Base-by-base conservation (phyloP, 2,888 invertebrate genomes). In the Melolontha melolontha region DNA sequence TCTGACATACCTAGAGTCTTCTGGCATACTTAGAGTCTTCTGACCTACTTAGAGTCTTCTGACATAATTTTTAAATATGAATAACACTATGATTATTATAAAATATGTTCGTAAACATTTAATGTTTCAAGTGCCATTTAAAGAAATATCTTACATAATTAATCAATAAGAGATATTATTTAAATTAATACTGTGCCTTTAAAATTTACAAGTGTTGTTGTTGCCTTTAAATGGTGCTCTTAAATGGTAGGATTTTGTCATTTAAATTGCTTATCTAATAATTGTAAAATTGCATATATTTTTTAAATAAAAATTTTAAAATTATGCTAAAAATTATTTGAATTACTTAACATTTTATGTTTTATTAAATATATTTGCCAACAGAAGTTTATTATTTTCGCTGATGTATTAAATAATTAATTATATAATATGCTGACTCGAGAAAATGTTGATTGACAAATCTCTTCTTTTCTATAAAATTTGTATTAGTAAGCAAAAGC, bases 201-300 rank as follows among this genome's bases (percentile, higher is more conserved):
- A 34, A 34, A 6, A 8, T 34, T 49, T 17, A 47, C 16, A 14
- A 1, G 16, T 49, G 7, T 49, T 49, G 16, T 12, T 12, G 16
- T 16, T 49, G 49, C 49, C 49, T 49, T 49, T 49, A 49, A 49
- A 4, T 49, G 49, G 49, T 49, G 49, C 22, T 49, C 11, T 22
- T 49, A 16, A 22, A 16, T 8, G 22, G 11, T 17, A 49, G 22
- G 17, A 47, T n/a, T 6, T 17, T 47, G 14, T 47, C 6, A 14
- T 16, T 5, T 62, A 27, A 44, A 29, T 44, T 62, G 42, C 16
- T 27, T 44, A 44, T 62, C 4, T 59, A n/a, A 55, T 12, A n/a
- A 55, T 52, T 49, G 22, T 10, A 16, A 44, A 44, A 11, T 14
- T 34, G 34, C 6, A 34, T 16, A 51, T 27, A 29, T 51, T 22